Conservation (phyloP, 1,140 invertebrate species). For the Halesus radiatus region DNA sequence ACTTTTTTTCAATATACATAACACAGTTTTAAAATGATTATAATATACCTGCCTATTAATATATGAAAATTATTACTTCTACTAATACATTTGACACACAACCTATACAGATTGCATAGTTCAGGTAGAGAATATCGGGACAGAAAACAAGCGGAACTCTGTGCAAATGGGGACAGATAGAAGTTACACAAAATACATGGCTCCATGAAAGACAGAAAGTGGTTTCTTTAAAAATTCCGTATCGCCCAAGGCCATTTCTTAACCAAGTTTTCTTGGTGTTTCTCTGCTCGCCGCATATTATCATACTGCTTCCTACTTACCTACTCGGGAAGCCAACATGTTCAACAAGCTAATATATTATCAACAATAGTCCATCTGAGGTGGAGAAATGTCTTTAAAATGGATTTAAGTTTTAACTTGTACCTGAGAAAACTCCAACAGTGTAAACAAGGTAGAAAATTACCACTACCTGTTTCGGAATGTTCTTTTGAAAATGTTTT, state of each 20-base stretch:
- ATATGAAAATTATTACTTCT: not conserved
- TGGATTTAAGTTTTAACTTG: not conserved
- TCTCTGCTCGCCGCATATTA: constrained; percentile 5
- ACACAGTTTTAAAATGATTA: too few relatives aligned
- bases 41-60: too few relatives aligned
- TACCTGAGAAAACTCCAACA: too few relatives aligned
- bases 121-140: too few relatives aligned
- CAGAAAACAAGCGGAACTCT: too few relatives aligned
- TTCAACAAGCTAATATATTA: constrained; percentile 21
- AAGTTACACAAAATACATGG: constrained; percentile 6
- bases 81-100: not conserved
- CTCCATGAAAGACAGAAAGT: constrained; percentile 27
- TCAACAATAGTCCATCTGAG: not conserved
- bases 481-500: constrained; percentile 1
- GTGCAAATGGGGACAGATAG: not conserved
- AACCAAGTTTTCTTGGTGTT: constrained; percentile 32
- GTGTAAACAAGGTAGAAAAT: not conserved
- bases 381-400: not conserved
- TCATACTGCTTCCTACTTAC: constrained; percentile 14
- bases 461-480: not conserved
- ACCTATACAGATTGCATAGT: too few relatives aligned
- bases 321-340: constrained; percentile 2
- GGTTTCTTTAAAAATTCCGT: constrained; percentile 27
- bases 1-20: too few relatives aligned
- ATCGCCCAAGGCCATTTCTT: constrained; percentile 43